These are phyloP conservation scores for Papilio machaon DNA, from an alignment of 1,140 invertebrate genomes.

Conservation along the genomic window DNA sequence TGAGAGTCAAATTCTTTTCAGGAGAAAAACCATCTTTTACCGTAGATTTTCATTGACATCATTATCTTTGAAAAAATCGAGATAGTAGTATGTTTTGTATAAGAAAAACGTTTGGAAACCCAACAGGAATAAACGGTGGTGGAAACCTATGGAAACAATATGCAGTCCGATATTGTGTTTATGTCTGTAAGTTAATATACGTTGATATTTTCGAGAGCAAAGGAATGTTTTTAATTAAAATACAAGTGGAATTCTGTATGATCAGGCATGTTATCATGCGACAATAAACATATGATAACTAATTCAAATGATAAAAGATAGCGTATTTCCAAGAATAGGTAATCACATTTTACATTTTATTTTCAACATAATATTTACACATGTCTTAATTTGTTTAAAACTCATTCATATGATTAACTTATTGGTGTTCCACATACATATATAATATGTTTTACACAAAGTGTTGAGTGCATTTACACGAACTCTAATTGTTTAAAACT, in stretches of 20 bases:
- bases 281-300: slow-evolving; percentile 3
- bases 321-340: not conserved
- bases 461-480: not conserved
- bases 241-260: not conserved
- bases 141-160: too few relatives aligned
- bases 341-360: not conserved
- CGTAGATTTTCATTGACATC: not conserved
- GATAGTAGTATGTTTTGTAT: too few relatives aligned
- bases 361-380: slow-evolving; percentile 1
- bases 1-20: not conserved
- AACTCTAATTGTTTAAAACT: slow-evolving; percentile 14
- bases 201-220: not conserved
- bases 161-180: too few relatives aligned
- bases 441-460: slow-evolving; percentile 13
- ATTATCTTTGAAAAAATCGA: too few relatives aligned
- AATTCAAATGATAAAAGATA: not conserved
- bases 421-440: not conserved
- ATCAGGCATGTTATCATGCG: not conserved
- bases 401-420: not conserved
- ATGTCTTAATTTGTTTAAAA: not conserved
- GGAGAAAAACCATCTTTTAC: not conserved
- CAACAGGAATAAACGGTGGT: too few relatives aligned
- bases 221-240: not conserved
- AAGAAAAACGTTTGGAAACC: too few relatives aligned
- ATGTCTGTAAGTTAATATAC: not conserved